These are phyloP conservation scores for Onychostruthus taczanowskii DNA, from an alignment of 2,113 vertebrate genomes.

Conservation along the genomic window DNA sequence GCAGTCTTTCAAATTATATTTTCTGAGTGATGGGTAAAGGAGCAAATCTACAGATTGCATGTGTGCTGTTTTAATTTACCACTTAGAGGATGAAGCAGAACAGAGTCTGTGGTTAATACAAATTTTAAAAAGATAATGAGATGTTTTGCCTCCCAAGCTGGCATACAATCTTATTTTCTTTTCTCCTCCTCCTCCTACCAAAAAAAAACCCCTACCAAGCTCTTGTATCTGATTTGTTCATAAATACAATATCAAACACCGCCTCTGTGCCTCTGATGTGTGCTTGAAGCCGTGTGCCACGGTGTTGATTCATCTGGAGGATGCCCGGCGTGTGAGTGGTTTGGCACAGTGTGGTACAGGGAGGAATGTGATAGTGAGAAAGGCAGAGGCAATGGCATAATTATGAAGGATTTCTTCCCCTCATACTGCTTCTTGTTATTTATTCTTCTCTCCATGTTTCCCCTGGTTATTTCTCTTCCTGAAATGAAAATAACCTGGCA, in stretches of 20 bases:
- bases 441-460: conserved; percentile 37
- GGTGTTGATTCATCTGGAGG: conserved; percentile 8
- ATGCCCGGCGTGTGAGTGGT: background rate
- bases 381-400: background rate
- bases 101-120: background rate
- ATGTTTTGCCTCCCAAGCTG: background rate
- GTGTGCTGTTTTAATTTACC: background rate
- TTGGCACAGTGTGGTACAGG: background rate
- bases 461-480: conserved; percentile 42
- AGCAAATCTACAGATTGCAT: background rate
- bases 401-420: conserved; percentile 26
- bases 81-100: conserved; percentile 2
- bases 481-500: conserved; percentile 63
- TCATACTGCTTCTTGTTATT: conserved; percentile 26
- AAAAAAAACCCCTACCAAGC: background rate
- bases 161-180: background rate
- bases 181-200: background rate
- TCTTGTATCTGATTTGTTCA: conserved; percentile 28
- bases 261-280: conserved; percentile 5
- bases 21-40: background rate
- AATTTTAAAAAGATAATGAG: background rate
- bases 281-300: background rate
- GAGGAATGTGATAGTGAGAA: background rate
- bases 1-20: background rate
- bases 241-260: conserved; percentile 8